Evolutionary conservation across 2,113 vertebrate genomes (phyloP), one percentile per base, ranked within the genome.

Genomic region (Brachyhypopomus occidentalis): DNA sequence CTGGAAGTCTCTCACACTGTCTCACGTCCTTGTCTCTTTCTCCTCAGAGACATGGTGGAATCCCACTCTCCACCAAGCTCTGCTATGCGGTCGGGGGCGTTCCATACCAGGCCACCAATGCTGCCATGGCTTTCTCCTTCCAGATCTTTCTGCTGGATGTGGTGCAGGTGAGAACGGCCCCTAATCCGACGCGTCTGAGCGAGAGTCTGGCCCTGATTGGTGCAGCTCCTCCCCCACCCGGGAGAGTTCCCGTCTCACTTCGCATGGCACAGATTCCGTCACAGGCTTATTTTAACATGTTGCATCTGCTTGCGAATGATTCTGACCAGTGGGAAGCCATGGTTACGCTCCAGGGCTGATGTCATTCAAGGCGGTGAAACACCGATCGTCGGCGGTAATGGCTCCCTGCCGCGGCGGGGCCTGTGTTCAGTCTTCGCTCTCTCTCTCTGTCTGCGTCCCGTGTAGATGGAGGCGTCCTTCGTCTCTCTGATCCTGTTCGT

Each of bases 101-200:
- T 70, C 93, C 93, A 0, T 85, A 91, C 89, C 92, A 93, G 84
- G 84, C 93, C 4, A 94, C 91, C 0, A 77, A 87, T 19, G 88
- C 88, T 1, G 83, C 85, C 9, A 84, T 93, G 0, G 73, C 81
- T 0, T 87, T 94, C 36, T 94, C 93, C 70, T 72, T 94, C 78
- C 93, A 94, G 64, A 91, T 94, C 4, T 94, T 95, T 83, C 87
- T 95, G 0, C 79, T 95, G 86, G 94, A 94, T 38, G 86, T 93
- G 4, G 93, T 91, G 2, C 88, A 93, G 91, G 92, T 94, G 81
- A 89, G 86, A 5, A 38, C 9, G 55, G 9, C 38, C 9, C 16
- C 2, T 34, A 66, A 73, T 17, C 59, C 4, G 5, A 14, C 45
- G 14, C 9, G 12, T 8, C 45, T 11, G 45, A 30, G 30, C 30